Conservation (phyloP, 2,797 vertebrate genomes). For the Leucoraja ocellata region DNA sequence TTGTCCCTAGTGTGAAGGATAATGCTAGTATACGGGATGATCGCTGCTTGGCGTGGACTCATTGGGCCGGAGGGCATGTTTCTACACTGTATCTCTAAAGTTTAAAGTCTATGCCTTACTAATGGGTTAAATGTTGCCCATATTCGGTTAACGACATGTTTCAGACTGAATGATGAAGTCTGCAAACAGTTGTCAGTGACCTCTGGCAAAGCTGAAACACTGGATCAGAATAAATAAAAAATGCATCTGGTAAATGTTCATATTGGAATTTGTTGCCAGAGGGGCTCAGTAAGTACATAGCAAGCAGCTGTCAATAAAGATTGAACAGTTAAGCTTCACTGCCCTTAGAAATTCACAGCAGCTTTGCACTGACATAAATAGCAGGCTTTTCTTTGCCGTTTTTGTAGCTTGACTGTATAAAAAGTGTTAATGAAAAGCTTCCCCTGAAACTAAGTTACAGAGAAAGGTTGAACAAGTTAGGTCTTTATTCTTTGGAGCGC, state of each 20-base stretch:
- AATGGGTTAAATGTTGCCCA: neutral
- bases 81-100: neutral
- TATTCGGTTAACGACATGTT: too few relatives aligned
- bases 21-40: too few relatives aligned
- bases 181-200: neutral
- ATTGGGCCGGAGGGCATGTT: too few relatives aligned
- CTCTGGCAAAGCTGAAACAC: constrained; percentile 3
- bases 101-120: neutral
- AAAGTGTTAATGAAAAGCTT: neutral
- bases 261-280: constrained; percentile 14
- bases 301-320: neutral
- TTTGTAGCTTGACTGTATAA: neutral
- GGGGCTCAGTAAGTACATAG: neutral
- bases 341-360: neutral
- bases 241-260: constrained; percentile 22
- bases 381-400: neutral
- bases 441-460: neutral
- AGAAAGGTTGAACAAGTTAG: too few relatives aligned
- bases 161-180: neutral
- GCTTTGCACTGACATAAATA: neutral
- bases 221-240: constrained; percentile 10
- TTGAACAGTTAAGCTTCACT: neutral
- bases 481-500: too few relatives aligned
- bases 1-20: too few relatives aligned
- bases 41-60: too few relatives aligned